Evolutionary conservation across 2,113 vertebrate species (phyloP).

Genomic region (Callipepla squamata): DNA sequence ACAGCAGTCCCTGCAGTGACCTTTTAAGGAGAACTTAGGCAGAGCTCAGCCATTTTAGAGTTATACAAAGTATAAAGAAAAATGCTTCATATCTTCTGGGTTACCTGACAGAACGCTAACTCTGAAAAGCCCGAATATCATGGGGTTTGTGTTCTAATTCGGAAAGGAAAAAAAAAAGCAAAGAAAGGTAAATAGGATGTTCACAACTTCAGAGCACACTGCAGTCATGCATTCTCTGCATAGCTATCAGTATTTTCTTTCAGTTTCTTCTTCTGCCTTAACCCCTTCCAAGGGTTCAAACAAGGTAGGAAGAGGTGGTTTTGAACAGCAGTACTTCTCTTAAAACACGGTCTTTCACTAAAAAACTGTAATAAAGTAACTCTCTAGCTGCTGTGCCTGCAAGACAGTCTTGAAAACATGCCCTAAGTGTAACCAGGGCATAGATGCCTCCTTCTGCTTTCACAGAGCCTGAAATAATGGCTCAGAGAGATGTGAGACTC

Average conservation of each 20-base stretch:
- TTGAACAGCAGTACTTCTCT: not conserved
- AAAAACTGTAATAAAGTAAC: not conserved
- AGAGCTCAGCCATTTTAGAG: not conserved
- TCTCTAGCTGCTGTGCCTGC: not conserved
- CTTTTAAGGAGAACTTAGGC: not conserved
- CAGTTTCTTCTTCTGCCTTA: not conserved
- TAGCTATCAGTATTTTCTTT: not conserved
- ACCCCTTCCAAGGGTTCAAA: not conserved
- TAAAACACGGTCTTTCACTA: not conserved
- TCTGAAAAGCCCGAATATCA: not conserved
- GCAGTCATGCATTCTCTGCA: not conserved
- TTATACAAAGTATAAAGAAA: not conserved
- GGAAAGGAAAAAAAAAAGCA: not conserved
- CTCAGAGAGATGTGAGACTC: not conserved
- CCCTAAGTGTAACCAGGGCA: not conserved
- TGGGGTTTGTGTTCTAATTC: not conserved
- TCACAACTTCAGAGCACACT: not conserved
- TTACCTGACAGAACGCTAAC: not conserved
- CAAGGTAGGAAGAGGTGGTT: not conserved
- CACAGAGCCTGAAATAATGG: not conserved
- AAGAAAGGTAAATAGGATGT: not conserved
- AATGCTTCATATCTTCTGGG: not conserved
- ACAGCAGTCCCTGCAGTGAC: not conserved
- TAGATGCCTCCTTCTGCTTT: constrained; percentile 3
- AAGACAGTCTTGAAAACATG: not conserved